phyloP scores from a whole-genome alignment of 1,140 invertebrate species.

The Bombus difficillimus region DNA sequence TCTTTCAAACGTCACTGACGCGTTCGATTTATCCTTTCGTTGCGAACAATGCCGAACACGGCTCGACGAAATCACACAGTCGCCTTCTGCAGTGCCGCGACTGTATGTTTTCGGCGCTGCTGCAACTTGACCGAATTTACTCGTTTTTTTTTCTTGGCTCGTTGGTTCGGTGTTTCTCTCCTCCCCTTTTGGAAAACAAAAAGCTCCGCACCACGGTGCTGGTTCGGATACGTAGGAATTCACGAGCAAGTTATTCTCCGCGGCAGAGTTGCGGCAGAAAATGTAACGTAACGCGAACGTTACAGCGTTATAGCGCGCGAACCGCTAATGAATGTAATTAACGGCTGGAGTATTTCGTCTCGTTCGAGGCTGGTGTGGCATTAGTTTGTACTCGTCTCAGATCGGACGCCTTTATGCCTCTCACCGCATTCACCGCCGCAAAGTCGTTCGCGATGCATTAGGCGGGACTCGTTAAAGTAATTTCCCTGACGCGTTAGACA shows the following conservation, averaged over 20 bases:
- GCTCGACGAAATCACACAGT: neutral
- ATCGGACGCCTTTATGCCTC: constrained; percentile 30
- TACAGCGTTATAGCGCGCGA: neutral
- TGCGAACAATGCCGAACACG: neutral
- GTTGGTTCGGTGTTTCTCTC: too few relatives aligned
- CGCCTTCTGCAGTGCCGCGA: neutral
- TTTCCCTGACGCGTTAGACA: constrained; percentile 48
- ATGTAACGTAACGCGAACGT: constrained; percentile 19
- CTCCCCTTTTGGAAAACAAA: neutral
- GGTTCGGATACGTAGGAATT: constrained; percentile 4
- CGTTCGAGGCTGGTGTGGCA: neutral
- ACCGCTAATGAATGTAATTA: constrained; percentile 44
- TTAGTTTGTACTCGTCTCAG: neutral
- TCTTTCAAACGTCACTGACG: neutral
- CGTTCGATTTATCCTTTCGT: neutral
- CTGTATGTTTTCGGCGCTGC: neutral
- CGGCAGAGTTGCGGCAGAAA: neutral
- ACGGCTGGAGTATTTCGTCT: constrained; percentile 29
- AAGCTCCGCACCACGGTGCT: neutral
- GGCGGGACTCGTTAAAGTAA: constrained; percentile 58
- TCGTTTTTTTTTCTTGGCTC: neutral
- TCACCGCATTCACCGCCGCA: constrained; percentile 39
- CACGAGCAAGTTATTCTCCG: neutral
- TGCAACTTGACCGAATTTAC: constrained; percentile 32
- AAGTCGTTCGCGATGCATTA: constrained; percentile 58